Conservation (phyloP, 2,113 vertebrate genomes). For the Ahaetulla prasina region DNA sequence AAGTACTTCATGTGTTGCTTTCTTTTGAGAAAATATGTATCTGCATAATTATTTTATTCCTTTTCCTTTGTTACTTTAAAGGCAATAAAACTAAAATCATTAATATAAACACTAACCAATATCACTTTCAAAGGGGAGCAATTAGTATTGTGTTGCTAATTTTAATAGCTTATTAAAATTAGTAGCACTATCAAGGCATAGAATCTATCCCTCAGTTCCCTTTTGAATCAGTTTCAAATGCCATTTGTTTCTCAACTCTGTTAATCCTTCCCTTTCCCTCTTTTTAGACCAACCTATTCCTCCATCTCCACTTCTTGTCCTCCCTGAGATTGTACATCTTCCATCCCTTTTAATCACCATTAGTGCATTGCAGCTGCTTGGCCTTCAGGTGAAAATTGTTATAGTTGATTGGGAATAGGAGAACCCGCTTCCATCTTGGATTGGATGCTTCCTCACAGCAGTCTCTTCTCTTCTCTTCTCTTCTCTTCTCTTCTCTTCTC, state of each 20-base stretch:
- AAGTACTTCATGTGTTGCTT: not conserved
- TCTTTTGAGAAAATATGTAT: not conserved
- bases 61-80: not conserved
- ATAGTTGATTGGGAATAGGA: not conserved
- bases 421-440: not conserved
- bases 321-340: not conserved
- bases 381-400: not conserved
- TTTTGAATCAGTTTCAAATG: not conserved
- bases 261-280: not conserved
- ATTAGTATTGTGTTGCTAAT: not conserved
- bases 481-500: not conserved
- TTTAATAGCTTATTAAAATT: not conserved
- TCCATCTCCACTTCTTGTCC: not conserved
- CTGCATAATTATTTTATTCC: not conserved
- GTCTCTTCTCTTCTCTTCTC: no score
- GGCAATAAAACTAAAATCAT: not conserved
- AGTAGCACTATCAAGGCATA: not conserved
- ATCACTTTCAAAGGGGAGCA: not conserved
- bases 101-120: not conserved
- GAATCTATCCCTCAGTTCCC: not conserved
- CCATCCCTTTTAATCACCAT: not conserved
- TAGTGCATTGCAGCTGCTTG: not conserved
- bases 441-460: not conserved
- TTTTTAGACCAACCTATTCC: not conserved
- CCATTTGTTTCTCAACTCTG: not conserved